Percentiles rank a stretch among this genome's conserved stretches.
phyloP scores from a whole-genome alignment of 2,797 vertebrate genomes.

The Chromis chromis region DNA sequence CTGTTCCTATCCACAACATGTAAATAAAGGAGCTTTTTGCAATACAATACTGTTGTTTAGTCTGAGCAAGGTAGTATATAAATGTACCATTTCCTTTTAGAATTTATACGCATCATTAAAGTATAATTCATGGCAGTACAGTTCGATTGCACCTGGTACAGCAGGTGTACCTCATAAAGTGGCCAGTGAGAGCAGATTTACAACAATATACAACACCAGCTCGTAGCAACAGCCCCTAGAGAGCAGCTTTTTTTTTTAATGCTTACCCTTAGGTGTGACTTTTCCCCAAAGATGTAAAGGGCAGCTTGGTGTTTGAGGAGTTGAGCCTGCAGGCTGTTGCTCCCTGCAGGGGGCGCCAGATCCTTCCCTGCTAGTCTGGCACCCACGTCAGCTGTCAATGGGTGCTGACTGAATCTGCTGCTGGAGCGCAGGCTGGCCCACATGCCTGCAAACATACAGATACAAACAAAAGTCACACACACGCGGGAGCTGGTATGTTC shows the following conservation, averaged over 20 bases:
- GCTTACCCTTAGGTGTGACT: conserved; percentile 96
- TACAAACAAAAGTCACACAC: conserved; percentile 50
- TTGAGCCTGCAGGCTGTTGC: conserved; percentile 90
- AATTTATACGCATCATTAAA: conserved; percentile 2
- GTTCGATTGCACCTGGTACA: neutral
- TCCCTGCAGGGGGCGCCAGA: conserved; percentile 85
- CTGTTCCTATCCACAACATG: too few species aligned
- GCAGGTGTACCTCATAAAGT: neutral
- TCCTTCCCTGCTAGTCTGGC: conserved; percentile 93
- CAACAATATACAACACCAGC: neutral
- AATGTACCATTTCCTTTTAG: too few species aligned
- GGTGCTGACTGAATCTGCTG: conserved; percentile 90
- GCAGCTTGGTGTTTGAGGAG: conserved; percentile 94
- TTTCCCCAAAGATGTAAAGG: conserved; percentile 97
- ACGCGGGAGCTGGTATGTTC: conserved; percentile 27
- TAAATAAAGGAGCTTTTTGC: too few species aligned
- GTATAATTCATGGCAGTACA: neutral
- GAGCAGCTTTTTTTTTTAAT: neutral
- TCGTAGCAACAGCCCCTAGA: neutral
- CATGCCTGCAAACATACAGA: conserved; percentile 86
- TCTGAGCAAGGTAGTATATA: too few species aligned
- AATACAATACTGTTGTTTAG: too few species aligned
- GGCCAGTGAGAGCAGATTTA: neutral
- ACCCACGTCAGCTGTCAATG: conserved; percentile 85
- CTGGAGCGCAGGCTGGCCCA: conserved; percentile 98